Conservation (phyloP, 2,888 invertebrate genomes). For the Ectemnius lituratus region DNA sequence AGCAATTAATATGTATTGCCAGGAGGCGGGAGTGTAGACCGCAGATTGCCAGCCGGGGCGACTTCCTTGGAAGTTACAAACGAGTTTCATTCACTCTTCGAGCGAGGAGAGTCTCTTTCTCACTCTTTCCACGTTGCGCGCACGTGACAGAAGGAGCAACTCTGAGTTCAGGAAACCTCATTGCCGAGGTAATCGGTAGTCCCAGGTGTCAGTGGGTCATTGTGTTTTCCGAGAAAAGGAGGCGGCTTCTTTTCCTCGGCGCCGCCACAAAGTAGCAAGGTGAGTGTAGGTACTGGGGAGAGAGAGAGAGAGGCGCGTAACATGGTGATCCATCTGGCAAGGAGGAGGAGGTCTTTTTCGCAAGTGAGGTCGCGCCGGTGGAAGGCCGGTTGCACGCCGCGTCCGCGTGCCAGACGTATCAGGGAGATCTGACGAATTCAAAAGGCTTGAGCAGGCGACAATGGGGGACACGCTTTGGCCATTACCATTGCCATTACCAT, state of each 20-base stretch:
- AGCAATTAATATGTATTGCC: too few species aligned
- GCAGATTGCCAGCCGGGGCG: too few species aligned
- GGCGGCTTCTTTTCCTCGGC: neutral
- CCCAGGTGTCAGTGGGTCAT: conserved; percentile 22
- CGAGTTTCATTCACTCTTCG: too few species aligned
- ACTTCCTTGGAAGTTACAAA: too few species aligned
- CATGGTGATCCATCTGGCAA: too few species aligned
- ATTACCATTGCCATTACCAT: conserved; percentile 57
- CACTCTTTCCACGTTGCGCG: too few species aligned
- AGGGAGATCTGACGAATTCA: conserved; percentile 47
- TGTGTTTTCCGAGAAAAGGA: conserved; percentile 17
- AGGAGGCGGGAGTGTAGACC: too few species aligned
- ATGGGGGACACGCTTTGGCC: conserved; percentile 48
- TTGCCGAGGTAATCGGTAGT: conserved; percentile 6
- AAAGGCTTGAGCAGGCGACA: conserved; percentile 48
- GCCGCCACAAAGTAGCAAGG: neutral
- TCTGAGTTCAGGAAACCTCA: conserved; percentile 4
- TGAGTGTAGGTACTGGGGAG: too few species aligned
- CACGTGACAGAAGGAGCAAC: too few species aligned
- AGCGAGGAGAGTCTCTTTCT: neutral
- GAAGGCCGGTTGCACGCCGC: conserved; percentile 18
- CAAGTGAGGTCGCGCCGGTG: too few species aligned
- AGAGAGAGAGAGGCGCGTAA: too few species aligned
- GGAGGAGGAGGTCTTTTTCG: neutral
- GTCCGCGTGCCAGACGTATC: conserved; percentile 41